Percentiles rank a stretch among this genome's conserved stretches.
Conservation (phyloP, 2,888 invertebrate species). For the Philonicus albiceps region DNA sequence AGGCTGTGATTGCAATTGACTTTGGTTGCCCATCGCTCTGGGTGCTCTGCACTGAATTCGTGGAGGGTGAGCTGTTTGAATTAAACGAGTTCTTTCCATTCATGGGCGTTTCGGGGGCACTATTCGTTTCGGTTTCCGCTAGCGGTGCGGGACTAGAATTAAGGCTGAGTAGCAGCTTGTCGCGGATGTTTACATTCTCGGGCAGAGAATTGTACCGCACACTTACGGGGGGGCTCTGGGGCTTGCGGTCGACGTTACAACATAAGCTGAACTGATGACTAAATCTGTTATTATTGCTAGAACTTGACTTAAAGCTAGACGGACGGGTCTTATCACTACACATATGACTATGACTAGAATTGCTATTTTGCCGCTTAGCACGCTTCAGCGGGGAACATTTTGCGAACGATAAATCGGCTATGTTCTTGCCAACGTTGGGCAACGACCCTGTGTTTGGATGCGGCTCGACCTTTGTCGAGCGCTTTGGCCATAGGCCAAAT, state of each 20-base stretch:
- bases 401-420: conserved; percentile 55
- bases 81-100: conserved; percentile 56
- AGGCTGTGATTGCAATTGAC: conserved; percentile 62
- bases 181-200: conserved; percentile 51
- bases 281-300: conserved; percentile 58
- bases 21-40: conserved; percentile 54
- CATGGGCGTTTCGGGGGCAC: conserved; percentile 61
- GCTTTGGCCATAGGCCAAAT: conserved; percentile 58
- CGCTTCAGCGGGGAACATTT: conserved; percentile 55
- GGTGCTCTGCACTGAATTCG: conserved; percentile 57
- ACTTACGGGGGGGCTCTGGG: conserved; percentile 60
- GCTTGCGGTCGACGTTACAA: conserved; percentile 60
- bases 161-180: conserved; percentile 41
- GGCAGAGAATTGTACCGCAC: conserved; percentile 61
- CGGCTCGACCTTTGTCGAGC: conserved; percentile 62
- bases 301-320: conserved; percentile 41
- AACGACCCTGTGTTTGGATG: conserved; percentile 54
- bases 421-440: conserved; percentile 37
- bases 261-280: conserved; percentile 63
- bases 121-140: conserved; percentile 56
- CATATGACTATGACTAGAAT: conserved; percentile 40
- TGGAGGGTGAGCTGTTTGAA: conserved; percentile 58
- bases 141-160: conserved; percentile 48
- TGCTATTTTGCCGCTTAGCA: conserved; percentile 40
- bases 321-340: conserved; percentile 33